These are phyloP conservation scores for Sminthurinus aureus DNA, from an alignment of 2,888 invertebrate species.

Conservation along the genomic window DNA sequence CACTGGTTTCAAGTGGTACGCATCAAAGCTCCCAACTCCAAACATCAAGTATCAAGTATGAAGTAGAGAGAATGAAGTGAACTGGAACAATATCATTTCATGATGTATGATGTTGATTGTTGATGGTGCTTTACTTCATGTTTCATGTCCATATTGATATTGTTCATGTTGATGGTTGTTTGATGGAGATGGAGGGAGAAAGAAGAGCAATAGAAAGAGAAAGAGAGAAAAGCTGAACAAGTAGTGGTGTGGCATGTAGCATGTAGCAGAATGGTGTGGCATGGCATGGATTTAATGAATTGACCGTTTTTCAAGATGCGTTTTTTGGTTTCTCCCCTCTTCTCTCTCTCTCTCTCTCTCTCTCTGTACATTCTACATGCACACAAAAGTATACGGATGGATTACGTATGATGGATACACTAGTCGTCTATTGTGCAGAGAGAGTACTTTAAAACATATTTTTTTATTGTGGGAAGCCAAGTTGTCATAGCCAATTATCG, in stretches of 20 bases:
- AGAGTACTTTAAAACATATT: slow-evolving; percentile 39
- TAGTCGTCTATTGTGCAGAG: slow-evolving; percentile 40
- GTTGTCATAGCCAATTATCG: slow-evolving; percentile 61
- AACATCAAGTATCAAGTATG: no score
- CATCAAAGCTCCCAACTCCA: slow-evolving; percentile 8
- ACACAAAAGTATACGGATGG: no score
- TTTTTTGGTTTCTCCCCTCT: background rate
- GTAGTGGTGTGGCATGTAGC: background rate
- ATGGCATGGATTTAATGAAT: slow-evolving; percentile 50
- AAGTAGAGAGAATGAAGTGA: slow-evolving; percentile 12
- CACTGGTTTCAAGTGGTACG: background rate
- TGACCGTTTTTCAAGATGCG: slow-evolving; percentile 45
- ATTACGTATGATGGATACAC: no score
- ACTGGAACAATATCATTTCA: background rate
- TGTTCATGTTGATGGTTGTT: background rate
- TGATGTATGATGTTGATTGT: no score
- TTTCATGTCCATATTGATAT: background rate
- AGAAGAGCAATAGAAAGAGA: background rate
- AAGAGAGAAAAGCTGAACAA: background rate
- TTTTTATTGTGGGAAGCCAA: slow-evolving; percentile 58
- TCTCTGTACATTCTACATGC: background rate
- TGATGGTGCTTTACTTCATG: no score
- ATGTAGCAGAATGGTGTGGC: background rate
- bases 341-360: background rate
- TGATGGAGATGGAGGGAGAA: background rate